Conservation (phyloP, 2,113 vertebrate genomes). For the Fregetta grallaria region DNA sequence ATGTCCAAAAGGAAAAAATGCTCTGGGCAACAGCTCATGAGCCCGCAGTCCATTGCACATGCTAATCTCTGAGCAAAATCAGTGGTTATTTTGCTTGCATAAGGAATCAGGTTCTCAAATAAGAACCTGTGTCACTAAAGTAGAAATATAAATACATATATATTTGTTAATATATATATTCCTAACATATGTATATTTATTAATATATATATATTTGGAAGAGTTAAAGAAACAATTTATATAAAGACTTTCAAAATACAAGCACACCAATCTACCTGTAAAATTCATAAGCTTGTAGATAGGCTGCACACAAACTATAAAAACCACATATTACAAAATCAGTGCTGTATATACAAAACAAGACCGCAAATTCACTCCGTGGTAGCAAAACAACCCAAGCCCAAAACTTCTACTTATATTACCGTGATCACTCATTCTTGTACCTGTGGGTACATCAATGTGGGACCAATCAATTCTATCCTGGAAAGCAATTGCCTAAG, state of each 20-base stretch:
- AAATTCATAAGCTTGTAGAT: not conserved
- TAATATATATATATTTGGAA: not conserved
- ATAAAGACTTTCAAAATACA: not conserved
- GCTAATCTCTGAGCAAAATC: not conserved
- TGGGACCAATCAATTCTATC: not conserved
- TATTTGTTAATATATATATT: not conserved
- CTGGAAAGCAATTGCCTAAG: not conserved
- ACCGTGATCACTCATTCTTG: accelerated
- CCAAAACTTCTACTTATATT: not conserved
- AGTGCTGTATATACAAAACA: not conserved
- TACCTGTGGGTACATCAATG: accelerated
- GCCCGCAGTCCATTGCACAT: not conserved
- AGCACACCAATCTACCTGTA: not conserved
- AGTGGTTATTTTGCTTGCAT: too few relatives aligned
- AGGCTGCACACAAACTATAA: not conserved
- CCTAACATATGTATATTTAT: not conserved
- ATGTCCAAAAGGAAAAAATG: not conserved
- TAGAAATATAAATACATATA: not conserved
- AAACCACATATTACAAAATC: not conserved
- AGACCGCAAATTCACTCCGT: not conserved
- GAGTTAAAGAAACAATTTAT: not conserved
- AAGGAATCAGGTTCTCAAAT: not conserved
- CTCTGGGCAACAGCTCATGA: not conserved
- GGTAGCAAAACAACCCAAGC: not conserved
- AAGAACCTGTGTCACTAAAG: not conserved